Base-by-base conservation (phyloP, 2,888 invertebrate genomes). In the Amblyjoppa fuscipennis region DNA sequence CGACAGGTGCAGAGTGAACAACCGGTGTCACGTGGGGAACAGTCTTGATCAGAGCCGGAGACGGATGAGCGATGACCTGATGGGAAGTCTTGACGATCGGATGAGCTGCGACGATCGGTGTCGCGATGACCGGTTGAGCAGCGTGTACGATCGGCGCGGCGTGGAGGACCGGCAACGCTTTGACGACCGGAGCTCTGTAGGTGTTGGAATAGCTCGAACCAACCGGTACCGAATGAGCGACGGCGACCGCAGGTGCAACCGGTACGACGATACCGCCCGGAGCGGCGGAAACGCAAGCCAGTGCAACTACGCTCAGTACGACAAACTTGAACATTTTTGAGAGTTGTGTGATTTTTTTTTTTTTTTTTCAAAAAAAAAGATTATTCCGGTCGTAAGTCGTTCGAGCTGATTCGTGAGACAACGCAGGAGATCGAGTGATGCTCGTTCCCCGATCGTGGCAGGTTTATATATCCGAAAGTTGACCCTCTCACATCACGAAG, bases 161-260 rank as follows among this genome's bases (percentile, higher is more conserved):
- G 41, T 94, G 84, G 28, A 88, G 93, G 9, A 87, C 84, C 1
- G 87, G 85, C 20, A 81, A 93, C 93, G 90, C 89, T 78, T 91
- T 91, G 69, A 91, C 88, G 0, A 89, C 87, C 7, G 90, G 90
- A 92, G 96, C 96, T 94, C 95, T 95, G 93, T 96, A 95, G 87
- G 95, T 95, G 77, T 84, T 77, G 9, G 84, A 74, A 25, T 81
- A 83, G 69, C 86, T 86, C 56, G 86, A 79, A 87, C 96, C 96
- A 59, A 95, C 95, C 71, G 96, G 95, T 13, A 95, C 93, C 49
- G 95, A 95, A 83, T 95, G 92, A 89, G 95, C 95, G 49, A 95
- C 94, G 64, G 95, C 94, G 13, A 90, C 91, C 25, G 91, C 90
- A n/a, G 92, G 92, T 13, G 88, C 66, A 1, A 85, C 79, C 61